Evolutionary conservation across 2,113 vertebrate genomes (phyloP), one percentile per base, ranked within the genome.

Genomic region (Myrmecobius fasciatus): DNA sequence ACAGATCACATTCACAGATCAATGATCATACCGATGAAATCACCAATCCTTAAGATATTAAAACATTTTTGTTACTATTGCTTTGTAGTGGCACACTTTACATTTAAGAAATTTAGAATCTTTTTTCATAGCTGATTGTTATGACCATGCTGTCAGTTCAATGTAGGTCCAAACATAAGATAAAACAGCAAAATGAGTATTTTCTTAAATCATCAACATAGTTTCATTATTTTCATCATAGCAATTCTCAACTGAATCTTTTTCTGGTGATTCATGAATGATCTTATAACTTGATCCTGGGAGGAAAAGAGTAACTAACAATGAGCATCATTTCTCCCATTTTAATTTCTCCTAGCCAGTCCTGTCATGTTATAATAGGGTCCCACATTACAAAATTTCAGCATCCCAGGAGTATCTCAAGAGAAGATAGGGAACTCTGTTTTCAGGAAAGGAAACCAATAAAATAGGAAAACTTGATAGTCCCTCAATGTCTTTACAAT

Each of bases 391-490:
- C 48, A 12, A 83, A 60, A 89, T 28, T 25, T 91, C 48, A 8
- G 5, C 36, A 17, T 91, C 51, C 89, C 89, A 46, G 3, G 22
- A 46, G 54, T 26, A 22, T n/a, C 26, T 14, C 48, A 51, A 91
- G 51, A 90, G 46, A 51, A 47, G 90, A 53, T 3, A 1, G 93
- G 36, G 0, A 91, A 92, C 49, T 51, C 43, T 53, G 52, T 90
- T 56, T 91, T 26, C 31, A 24, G 89, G 92, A 75, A 94, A 89
- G 92, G 92, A 94, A 89, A 49, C 28, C 5, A 51, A 95, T 49
- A 43, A 53, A 75, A 49, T 89, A 6, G 0, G 9, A 52, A 90
- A 51, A 0, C 25, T 0, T 89, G 88, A 47, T 53, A 47, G 2
- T 54, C 91, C 43, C 47, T 93, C 90, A 53, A 51, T 49, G 24